Conservation (phyloP, 2,113 vertebrate genomes). For the Chloropsis hardwickii region DNA sequence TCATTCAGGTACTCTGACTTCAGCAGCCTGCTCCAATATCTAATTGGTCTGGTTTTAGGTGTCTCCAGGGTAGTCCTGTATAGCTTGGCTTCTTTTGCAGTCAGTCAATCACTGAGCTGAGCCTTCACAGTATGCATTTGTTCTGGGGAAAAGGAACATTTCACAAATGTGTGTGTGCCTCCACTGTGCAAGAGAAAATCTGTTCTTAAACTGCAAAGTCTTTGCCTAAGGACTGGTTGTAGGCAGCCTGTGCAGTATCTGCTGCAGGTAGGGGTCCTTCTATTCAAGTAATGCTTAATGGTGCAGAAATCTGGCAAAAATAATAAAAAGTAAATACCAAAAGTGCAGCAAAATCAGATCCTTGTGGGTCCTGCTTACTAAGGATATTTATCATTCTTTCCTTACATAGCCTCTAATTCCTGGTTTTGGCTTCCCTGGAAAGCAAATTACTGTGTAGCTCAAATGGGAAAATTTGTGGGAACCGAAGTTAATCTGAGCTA, state of each 20-base stretch:
- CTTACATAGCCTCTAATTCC: not conserved
- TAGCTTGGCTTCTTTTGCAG: not conserved
- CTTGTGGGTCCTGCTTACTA: not conserved
- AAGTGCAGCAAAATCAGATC: not conserved
- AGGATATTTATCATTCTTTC: not conserved
- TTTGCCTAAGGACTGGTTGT: not conserved
- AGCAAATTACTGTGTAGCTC: not conserved
- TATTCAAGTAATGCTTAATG: not conserved
- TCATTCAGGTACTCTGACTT: not conserved
- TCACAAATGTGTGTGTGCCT: not conserved
- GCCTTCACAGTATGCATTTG: not conserved
- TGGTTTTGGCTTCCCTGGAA: not conserved
- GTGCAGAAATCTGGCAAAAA: not conserved
- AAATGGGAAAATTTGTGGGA: not conserved
- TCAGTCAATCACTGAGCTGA: not conserved
- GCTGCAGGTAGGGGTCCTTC: not conserved
- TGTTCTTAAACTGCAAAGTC: not conserved
- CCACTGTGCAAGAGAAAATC: not conserved
- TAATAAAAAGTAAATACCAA: slow-evolving; percentile 4
- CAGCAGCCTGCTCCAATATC: not conserved
- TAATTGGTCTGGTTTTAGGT: not conserved
- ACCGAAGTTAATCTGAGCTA: not conserved
- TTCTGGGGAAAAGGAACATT: not conserved
- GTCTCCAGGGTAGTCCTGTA: not conserved
- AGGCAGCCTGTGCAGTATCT: not conserved